Base-by-base conservation (phyloP, 2,113 vertebrate species). In the Brachirus orientalis region DNA sequence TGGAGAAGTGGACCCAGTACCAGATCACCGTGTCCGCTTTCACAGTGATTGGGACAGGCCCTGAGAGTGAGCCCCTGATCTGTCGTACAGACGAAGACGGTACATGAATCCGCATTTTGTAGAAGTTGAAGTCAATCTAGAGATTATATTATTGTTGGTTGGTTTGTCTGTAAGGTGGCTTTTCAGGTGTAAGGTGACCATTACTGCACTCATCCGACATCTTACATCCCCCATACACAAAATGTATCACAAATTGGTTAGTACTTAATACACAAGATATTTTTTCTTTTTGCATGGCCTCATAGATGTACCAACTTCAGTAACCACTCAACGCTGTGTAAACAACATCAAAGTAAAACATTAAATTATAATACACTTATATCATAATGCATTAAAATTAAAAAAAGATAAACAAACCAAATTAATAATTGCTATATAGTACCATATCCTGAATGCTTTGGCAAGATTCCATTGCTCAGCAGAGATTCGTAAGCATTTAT, bases 1-100 rank as follows among this genome's bases (percentile, higher is more conserved):
- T 99, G 94, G 96, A 98, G 90, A 99, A 99, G 91, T 99, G 98
- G 98, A 99, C 96, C 7, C 92, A 95, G 83, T 98, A 99, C 86
- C 94, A 88, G 59, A 88, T 99, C 90, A 95, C 94, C 0, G 90
- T 98, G 46, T 94, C 95, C 47, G 98, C 97, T 55, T 93, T 92
- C 82, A 99, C 97, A 52, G 90, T 89, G 85, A 89, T 96, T 73
- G 98, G 98, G 65, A 86, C 94, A 7, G 97, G 98, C 80, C 97
- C 98, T 1, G 95, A 97, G 92, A 99, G 96, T 84, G 93, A 93
- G 88, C 94, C 96, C 16, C 87, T 98, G 65, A 62, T 93, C 87
- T 87, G 97, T 92, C 95, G 97, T 80, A 99, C 98, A 1, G 97
- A 99, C 10, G 98, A 99, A 80, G 98, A 99, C 18, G 97, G 98